Conservation (phyloP, 2,888 invertebrate genomes). For the Megaustenia siamemsis region DNA sequence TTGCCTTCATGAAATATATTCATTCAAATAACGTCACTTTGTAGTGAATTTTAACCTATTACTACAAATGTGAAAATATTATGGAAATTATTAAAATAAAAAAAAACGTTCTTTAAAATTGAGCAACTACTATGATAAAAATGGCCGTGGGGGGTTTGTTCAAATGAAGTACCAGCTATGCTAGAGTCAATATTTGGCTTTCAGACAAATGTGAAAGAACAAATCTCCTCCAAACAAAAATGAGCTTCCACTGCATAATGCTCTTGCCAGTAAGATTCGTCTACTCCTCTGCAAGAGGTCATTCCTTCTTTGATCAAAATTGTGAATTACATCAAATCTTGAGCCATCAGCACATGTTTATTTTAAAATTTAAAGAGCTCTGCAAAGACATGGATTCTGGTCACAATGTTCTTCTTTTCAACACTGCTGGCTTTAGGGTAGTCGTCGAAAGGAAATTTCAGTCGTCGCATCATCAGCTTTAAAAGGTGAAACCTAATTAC, state of each 20-base stretch:
- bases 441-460: not conserved
- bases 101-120: not conserved
- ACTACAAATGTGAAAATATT: not conserved
- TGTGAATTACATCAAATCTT: not conserved
- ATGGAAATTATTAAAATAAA: no score
- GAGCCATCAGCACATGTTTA: not conserved
- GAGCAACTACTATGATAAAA: not conserved
- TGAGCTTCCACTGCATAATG: not conserved
- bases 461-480: not conserved
- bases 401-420: not conserved
- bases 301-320: not conserved
- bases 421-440: not conserved
- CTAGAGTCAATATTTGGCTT: not conserved
- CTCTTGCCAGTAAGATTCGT: not conserved
- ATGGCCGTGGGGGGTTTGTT: no score
- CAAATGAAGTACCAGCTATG: not conserved
- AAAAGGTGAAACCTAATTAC: not conserved
- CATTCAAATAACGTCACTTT: not conserved
- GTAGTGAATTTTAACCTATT: not conserved
- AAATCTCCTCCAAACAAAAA: no score
- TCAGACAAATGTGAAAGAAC: constrained; percentile 1
- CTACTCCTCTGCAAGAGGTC: not conserved
- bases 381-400: not conserved
- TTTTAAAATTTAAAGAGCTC: not conserved
- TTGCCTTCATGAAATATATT: not conserved